Conservation (phyloP, 2,888 invertebrate genomes). For the Athrips mouffetella region DNA sequence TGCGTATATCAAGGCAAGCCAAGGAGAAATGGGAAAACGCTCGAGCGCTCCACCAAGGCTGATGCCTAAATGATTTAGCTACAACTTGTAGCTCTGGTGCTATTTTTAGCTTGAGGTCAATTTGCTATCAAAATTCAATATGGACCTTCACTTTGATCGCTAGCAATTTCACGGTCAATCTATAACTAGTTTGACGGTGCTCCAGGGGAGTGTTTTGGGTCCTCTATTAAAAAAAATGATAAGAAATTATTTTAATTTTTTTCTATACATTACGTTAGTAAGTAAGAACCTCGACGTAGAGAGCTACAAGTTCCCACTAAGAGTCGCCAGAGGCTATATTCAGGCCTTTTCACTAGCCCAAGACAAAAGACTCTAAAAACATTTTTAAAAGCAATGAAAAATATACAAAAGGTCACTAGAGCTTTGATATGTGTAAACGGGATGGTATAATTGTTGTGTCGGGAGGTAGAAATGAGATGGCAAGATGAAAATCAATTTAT, state of each 20-base stretch:
- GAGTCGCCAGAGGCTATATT: conserved; percentile 43
- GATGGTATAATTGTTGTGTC: conserved; percentile 37
- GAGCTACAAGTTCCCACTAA: conserved; percentile 8
- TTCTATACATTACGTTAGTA: background rate
- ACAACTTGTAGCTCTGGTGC: conserved; percentile 4
- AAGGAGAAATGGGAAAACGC: background rate
- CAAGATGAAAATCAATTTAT: conserved; percentile 77
- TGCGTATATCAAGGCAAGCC: background rate
- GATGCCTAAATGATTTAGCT: conserved; percentile 4
- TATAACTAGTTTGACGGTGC: background rate
- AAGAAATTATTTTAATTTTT: background rate
- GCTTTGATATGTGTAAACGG: conserved; percentile 55
- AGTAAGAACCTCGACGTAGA: background rate
- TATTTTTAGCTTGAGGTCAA: conserved; percentile 3
- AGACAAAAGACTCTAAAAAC: conserved; percentile 67
- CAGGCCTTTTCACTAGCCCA: conserved; percentile 49
- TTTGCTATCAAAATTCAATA: background rate
- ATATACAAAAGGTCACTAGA: conserved; percentile 71
- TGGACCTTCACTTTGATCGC: background rate
- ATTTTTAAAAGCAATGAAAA: conserved; percentile 62
- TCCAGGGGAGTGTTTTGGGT: background rate
- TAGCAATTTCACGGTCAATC: background rate
- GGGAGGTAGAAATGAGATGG: conserved; percentile 42
- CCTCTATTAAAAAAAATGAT: background rate
- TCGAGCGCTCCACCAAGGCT: background rate